phyloP scores from a whole-genome alignment of 2,797 vertebrate species.

The Oophaga sylvatica region DNA sequence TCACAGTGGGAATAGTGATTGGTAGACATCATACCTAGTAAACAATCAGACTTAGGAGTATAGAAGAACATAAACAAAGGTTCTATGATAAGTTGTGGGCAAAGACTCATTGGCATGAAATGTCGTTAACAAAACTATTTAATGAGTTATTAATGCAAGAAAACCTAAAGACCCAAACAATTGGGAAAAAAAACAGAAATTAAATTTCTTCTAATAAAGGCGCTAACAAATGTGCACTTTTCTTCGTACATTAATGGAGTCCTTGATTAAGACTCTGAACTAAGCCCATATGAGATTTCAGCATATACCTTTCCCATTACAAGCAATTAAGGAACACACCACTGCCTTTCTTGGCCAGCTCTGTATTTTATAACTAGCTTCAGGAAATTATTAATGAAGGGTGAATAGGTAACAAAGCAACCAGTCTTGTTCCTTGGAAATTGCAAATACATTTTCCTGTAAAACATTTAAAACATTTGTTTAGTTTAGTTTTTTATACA shows the following conservation, averaged over 20 bases:
- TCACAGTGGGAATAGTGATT: background rate
- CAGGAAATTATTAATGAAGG: slow-evolving; percentile 65
- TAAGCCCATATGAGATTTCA: slow-evolving; percentile 17
- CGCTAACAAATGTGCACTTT: slow-evolving; percentile 29
- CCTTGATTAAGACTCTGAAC: slow-evolving; percentile 30
- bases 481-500: background rate
- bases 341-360: slow-evolving; percentile 19
- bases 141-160: slow-evolving; percentile 26
- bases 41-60: too few species aligned
- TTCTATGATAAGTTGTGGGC: background rate
- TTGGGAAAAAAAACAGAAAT: slow-evolving; percentile 43
- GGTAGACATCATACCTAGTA: background rate
- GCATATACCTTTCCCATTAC: slow-evolving; percentile 60
- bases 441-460: background rate
- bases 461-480: background rate
- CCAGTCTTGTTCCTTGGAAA: slow-evolving; percentile 47
- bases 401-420: slow-evolving; percentile 60
- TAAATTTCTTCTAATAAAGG: slow-evolving; percentile 30
- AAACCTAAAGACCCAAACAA: slow-evolving; percentile 51
- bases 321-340: slow-evolving; percentile 57
- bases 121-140: background rate
- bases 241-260: slow-evolving; percentile 7
- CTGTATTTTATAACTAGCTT: slow-evolving; percentile 63
- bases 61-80: background rate
- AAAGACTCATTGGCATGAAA: background rate